These are phyloP conservation scores for Callospermophilus lateralis DNA, from an alignment of 2,113 vertebrate genomes.

Conservation along the genomic window DNA sequence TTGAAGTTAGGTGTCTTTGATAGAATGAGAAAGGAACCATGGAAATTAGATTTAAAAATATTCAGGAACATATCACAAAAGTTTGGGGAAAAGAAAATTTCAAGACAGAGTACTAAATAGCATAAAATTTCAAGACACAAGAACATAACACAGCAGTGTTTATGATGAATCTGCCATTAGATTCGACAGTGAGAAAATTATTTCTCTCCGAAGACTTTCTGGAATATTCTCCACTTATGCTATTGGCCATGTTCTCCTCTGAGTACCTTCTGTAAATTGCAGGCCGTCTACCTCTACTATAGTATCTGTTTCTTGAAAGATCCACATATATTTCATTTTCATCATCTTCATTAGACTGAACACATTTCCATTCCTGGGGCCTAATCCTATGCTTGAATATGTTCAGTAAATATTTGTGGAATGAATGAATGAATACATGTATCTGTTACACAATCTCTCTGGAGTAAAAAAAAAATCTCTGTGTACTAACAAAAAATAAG, in stretches of 20 bases:
- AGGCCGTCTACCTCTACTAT: neutral
- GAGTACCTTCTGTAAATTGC: neutral
- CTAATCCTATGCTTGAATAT: neutral
- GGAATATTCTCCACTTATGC: neutral
- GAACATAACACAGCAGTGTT: neutral
- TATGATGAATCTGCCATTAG: neutral
- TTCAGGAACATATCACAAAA: neutral
- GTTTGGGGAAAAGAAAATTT: slow-evolving; percentile 34
- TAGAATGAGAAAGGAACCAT: neutral
- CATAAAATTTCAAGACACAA: too few species aligned
- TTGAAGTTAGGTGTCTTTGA: neutral
- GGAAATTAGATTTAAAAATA: neutral
- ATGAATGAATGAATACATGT: neutral
- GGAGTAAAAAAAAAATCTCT: neutral
- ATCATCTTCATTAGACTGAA: neutral
- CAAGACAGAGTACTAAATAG: neutral
- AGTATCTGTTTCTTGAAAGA: neutral
- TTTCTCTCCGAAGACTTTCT: neutral
- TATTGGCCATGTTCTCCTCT: neutral
- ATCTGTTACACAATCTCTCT: neutral
- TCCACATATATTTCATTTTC: neutral
- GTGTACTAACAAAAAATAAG: neutral
- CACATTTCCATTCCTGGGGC: neutral
- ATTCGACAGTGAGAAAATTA: neutral
- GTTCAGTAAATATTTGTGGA: slow-evolving; percentile 43